Evolutionary conservation across 2,888 invertebrate species (phyloP), one percentile per base, ranked within the genome.

Genomic region (Limnephilus auricula): DNA sequence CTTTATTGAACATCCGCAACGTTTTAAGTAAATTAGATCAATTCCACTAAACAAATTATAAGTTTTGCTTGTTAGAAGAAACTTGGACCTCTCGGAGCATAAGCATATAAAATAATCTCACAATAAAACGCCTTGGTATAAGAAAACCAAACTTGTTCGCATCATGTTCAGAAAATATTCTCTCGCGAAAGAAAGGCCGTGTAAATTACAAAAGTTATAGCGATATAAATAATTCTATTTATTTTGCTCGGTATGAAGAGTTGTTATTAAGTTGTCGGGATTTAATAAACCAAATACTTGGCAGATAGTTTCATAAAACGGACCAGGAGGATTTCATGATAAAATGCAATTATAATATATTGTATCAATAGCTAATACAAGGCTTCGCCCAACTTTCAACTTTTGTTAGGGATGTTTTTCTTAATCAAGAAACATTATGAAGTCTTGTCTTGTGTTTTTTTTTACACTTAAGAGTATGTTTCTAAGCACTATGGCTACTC

Each of bases 141-240:
- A 65, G 65, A 37, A 82, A 34, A 82, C 34, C 15, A 34, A 82
- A 82, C 82, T 82, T 82, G 34, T 82, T 82, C 82, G 25, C 82
- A 82, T 34, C 82, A 25, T 82, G 18, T 80, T 80, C 80, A 15
- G 80, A 80, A 65, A 80, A 32, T 80, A 37, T 82, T 31, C 34
- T 32, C 2, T 25, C 82, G 34, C 82, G 34, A 32, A 34, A 37
- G 82, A 82, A 82, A 37, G 82, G 0, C 34, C 34, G 84, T 85
- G 84, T 85, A 85, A 85, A 85, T 85, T 85, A 85, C 40, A 45
- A 85, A 85, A 85, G 84, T 85, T 85, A 45, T 30, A 85, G 34
- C 5, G 40, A 85, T 45, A 31, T 85, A 40, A n/a, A 40, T 85
- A 85, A 85, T 40, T 85, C 84, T 85, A 85, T 85, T 85, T 65